Base-by-base conservation (phyloP, 2,888 invertebrate genomes). In the Mylabris sibirica region DNA sequence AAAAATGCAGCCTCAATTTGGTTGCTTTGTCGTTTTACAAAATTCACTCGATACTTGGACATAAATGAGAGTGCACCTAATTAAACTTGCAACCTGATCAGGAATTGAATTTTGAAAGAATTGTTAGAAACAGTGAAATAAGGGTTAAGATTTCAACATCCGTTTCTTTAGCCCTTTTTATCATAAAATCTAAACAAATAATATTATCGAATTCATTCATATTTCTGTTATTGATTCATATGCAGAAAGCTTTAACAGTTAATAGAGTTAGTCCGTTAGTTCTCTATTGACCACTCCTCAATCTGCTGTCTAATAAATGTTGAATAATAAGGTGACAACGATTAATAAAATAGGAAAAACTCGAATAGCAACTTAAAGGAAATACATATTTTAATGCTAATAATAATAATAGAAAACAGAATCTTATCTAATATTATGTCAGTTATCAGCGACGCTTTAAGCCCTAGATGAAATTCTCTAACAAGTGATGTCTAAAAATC, bases 341-440 rank as follows among this genome's bases (percentile, higher is more conserved):
- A 53, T 44, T 44, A 44, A 44, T 44, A 38, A 38, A 44, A 17
- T 14, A 2, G 41, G n/a, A 41, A 41, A 41, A 38, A 30, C 26
- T 30, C 35, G 35, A 12, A 35, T 30, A 30, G 30, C 30, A 30
- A 30, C 5, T 30, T 6, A 8, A 30, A 30, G 30, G 30, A 30
- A 30, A 30, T 30, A 0, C 30, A 30, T 30, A 30, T 4, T 30
- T 4, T 30, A 30, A 49, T 49, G 4, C 17, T 53, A 22, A 53
- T 53, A 22, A 11, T 53, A 49, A 38, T 34, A 38, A 3, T n/a
- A 41, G 1, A 41, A 11, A 53, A 22, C 8, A 53, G 9, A 53
- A 22, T 11, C 20, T 53, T 22, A 22, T 53, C 49, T 53, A 53
- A 53, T 53, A 53, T 20, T 53, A 11, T 53, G 49, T 53, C 49